A percentile compares a stretch with the other conserved stretches of the same genome.
phyloP scores from a whole-genome alignment of 2,113 vertebrate species.

The Falcunculus frontatus region DNA sequence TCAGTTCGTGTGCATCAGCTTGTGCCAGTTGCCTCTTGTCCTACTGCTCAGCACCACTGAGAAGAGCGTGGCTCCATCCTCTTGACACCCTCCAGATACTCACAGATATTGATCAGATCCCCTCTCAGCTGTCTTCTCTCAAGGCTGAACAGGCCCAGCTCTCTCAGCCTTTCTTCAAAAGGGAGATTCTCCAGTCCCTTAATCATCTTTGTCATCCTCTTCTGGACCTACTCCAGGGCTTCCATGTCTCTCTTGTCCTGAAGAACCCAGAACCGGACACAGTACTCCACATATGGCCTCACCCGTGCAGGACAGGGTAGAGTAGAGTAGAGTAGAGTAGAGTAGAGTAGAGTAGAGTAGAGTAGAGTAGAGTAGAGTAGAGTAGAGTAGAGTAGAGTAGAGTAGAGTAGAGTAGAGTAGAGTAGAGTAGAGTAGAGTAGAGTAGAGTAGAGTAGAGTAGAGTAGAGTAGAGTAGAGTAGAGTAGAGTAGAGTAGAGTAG shows the following conservation, averaged over 20 bases:
- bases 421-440: not conserved
- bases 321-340: not conserved
- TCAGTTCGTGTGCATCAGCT: too few relatives aligned
- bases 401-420: not conserved
- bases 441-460: too few relatives aligned
- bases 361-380: too few relatives aligned
- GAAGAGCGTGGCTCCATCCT: not conserved
- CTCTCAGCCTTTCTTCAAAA: not conserved
- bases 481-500: not conserved
- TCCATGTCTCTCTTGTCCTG: not conserved
- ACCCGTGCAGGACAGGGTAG: too few relatives aligned
- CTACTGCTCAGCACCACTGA: not conserved
- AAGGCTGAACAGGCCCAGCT: not conserved
- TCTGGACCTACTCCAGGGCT: not conserved
- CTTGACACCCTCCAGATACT: not conserved
- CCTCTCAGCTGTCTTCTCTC: not conserved
- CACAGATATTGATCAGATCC: too few relatives aligned
- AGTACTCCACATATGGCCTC: not conserved
- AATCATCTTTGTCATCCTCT: not conserved
- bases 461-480: too few relatives aligned
- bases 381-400: too few relatives aligned
- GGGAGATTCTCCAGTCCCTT: not conserved
- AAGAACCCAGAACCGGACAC: not conserved
- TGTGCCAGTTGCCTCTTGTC: not conserved
- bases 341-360: too few relatives aligned